Evolutionary conservation across 1,140 invertebrate genomes (phyloP), one percentile per base, ranked within the genome.

Genomic region (Zophobas morio): DNA sequence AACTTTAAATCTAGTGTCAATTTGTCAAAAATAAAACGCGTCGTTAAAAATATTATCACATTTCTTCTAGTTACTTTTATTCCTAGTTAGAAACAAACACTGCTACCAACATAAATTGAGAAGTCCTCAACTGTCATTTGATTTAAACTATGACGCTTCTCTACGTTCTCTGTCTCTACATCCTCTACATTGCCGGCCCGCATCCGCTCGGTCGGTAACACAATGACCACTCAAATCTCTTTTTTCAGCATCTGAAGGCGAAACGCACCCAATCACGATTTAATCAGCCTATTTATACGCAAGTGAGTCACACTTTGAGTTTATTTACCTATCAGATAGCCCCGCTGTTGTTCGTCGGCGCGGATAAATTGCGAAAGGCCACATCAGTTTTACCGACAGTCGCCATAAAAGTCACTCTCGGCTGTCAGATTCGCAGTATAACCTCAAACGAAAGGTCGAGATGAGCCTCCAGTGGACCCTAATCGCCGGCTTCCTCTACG

Each of bases 391-490:
- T 34, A 51, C 6, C 49, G 20, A 51, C 49, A 2, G 49, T 6
- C 49, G 20, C 20, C 20, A 20, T 20, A 51, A 51, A 46, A 63
- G 60, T 47, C 4, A 20, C 37, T 40, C 56, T 36, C 3, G 37
- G n/a, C 56, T 60, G 56, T 60, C 56, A 60, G 37, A 60, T 36
- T 35, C 37, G 37, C n/a, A 60, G 36, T 33, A 39, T 66, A 66
- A 66, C 60, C 60, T 66, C 60, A 66, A 66, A 20, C 8, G 54
- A 35, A 37, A 63, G 20, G 8, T 46, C 57, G 93, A 89, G 81
- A 99, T 99, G 97, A 97, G 96, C 93, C 88, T 99, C 70, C 96
- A 98, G 88, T 99, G 97, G 97, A 97, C 96, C 37, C 90, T 98
- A 74, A 96, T 98, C 72, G 97, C 97, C 6, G 89, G 90, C 6